A percentile compares a stretch with the other conserved stretches of the same genome.
These are phyloP conservation scores for Cossypha heuglini DNA, from an alignment of 2,797 vertebrate species.

Conservation along the genomic window DNA sequence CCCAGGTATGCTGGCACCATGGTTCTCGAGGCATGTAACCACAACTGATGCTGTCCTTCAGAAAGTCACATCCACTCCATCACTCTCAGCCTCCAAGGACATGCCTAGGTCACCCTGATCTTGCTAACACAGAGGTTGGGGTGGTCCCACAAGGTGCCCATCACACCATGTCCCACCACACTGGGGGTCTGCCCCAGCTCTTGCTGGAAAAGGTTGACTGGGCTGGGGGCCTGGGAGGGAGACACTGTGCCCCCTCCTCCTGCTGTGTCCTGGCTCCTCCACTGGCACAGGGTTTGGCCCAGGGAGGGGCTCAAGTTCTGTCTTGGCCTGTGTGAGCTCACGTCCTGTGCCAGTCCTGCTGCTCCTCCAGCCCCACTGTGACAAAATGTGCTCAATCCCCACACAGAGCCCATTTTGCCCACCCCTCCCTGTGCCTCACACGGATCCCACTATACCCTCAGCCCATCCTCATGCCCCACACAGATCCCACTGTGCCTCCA, in stretches of 20 bases:
- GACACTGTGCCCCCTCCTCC: fast-evolving
- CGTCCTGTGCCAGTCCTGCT: fast-evolving
- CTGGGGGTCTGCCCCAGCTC: background rate
- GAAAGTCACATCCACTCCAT: background rate
- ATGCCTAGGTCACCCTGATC: fast-evolving
- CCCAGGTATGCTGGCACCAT: fast-evolving
- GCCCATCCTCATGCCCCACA: background rate
- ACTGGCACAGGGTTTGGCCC: background rate
- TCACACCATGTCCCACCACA: fast-evolving
- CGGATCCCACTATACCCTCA: fast-evolving
- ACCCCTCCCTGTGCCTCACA: background rate
- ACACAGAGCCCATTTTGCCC: fast-evolving
- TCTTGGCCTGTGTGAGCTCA: background rate
- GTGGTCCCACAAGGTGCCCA: no score
- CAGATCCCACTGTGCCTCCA: fast-evolving
- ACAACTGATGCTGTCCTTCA: background rate
- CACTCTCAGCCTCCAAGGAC: background rate
- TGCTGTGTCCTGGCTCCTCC: background rate
- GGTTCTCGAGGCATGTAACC: background rate
- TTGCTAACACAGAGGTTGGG: background rate
- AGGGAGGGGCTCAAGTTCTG: fast-evolving
- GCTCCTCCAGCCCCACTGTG: fast-evolving
- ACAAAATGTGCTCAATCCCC: background rate
- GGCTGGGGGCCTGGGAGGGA: background rate
- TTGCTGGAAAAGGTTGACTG: fast-evolving